Percentiles rank a stretch among this genome's conserved stretches.
Evolutionary conservation across 2,888 invertebrate species (phyloP).

Genomic region (Noctua comes): DNA sequence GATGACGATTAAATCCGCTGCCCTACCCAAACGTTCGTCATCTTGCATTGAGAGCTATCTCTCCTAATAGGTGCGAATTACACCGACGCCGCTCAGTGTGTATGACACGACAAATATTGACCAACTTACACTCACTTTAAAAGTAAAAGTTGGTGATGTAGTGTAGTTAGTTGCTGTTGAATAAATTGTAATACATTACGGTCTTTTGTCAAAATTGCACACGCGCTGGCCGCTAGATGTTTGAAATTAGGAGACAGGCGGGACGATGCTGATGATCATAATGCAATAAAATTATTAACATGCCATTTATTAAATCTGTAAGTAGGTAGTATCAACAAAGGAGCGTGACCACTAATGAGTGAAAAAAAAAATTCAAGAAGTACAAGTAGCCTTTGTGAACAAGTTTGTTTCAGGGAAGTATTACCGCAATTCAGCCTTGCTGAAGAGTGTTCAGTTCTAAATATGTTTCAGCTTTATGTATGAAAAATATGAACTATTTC

Average conservation of each 20-base stretch:
- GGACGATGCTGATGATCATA: not conserved
- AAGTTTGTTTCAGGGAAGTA: too few relatives aligned
- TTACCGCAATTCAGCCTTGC: too few relatives aligned
- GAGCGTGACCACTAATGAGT: too few relatives aligned
- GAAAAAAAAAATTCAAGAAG: not conserved
- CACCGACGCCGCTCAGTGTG: conserved; percentile 1
- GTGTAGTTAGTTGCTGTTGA: conserved; percentile 21
- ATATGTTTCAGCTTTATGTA: not conserved
- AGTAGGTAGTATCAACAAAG: too few relatives aligned
- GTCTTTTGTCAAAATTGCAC: not conserved
- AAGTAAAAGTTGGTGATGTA: conserved; percentile 50
- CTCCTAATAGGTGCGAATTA: conserved; percentile 52
- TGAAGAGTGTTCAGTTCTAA: too few relatives aligned
- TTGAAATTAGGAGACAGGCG: not conserved
- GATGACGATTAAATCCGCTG: not conserved
- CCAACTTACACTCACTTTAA: conserved; percentile 53
- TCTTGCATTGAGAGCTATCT: conserved; percentile 34
- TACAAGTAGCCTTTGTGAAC: not conserved
- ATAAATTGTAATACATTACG: conserved; percentile 34
- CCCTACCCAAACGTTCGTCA: conserved; percentile 5
- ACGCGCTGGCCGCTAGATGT: not conserved
- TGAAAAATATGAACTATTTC: not conserved
- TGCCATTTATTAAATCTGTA: too few relatives aligned
- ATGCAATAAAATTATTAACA: too few relatives aligned
- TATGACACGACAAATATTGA: conserved; percentile 50